These are phyloP conservation scores for Oryzias woworae DNA, from an alignment of 2,113 vertebrate genomes.

Conservation along the genomic window DNA sequence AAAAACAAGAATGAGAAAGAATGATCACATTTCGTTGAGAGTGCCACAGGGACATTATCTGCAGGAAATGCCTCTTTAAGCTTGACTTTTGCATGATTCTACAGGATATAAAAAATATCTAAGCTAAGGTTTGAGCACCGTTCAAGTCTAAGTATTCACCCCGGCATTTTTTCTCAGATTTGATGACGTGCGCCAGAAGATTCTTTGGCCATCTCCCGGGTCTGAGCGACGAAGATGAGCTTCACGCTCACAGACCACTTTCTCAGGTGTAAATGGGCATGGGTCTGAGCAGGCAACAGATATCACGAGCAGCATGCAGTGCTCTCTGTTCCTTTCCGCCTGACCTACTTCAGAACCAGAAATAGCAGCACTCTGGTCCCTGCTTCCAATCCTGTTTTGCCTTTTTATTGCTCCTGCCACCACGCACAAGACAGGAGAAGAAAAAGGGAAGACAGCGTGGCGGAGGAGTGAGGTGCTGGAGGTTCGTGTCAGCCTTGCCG, in stretches of 20 bases:
- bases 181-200: slow-evolving; percentile 53
- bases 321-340: slow-evolving; percentile 70
- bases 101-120: slow-evolving; percentile 6
- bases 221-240: slow-evolving; percentile 34
- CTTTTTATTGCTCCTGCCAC: slow-evolving; percentile 79
- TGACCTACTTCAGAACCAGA: slow-evolving; percentile 95
- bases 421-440: slow-evolving; percentile 42
- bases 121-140: slow-evolving; percentile 14
- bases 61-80: background rate
- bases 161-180: slow-evolving; percentile 52
- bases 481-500: slow-evolving; percentile 22
- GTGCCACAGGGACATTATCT: slow-evolving; percentile 9
- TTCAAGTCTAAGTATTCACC: slow-evolving; percentile 35
- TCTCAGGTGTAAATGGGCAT: slow-evolving; percentile 42
- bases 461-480: slow-evolving; percentile 21
- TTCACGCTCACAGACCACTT: slow-evolving; percentile 34
- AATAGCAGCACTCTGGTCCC: slow-evolving; percentile 91
- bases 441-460: slow-evolving; percentile 20
- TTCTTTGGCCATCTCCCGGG: slow-evolving; percentile 34
- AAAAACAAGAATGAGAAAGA: slow-evolving; percentile 56
- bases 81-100: slow-evolving; percentile 10
- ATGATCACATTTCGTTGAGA: slow-evolving; percentile 22
- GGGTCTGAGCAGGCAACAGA: slow-evolving; percentile 54
- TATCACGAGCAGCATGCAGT: slow-evolving; percentile 59
- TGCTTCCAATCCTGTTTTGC: slow-evolving; percentile 83